Evolutionary conservation across 2,113 vertebrate genomes (phyloP), one percentile per base, ranked within the genome.

Genomic region (Trogon surrucura): DNA sequence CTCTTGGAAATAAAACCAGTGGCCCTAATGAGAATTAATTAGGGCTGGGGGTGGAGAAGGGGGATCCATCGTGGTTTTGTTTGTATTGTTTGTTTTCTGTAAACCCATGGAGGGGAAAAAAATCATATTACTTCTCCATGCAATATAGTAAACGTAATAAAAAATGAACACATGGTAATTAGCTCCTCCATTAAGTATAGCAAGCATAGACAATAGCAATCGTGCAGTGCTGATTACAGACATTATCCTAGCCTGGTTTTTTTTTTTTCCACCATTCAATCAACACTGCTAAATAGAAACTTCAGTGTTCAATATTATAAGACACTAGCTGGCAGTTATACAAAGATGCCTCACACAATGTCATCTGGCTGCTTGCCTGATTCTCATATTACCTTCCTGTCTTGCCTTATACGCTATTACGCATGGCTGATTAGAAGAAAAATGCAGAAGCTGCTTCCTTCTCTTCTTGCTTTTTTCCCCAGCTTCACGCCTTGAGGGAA

Each of bases 291-390:
- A 95, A 96, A 97, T 95, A 97, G 95, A 96, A 97, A 96, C 92
- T 95, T 96, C 94, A 93, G 91, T 97, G 95, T 96, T 96, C 95
- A 91, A 95, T 96, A 97, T 97, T 96, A 95, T 92, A 96, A 96
- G 95, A 96, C 95, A 94, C 87, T 91, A 97, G 92, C 95, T 97
- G 95, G 96, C 96, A 97, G 95, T 96, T 95, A 96, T 88, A 96
- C 95, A 97, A 96, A 96, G 95, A 97, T 96, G 96, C 93, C 94
- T 96, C 96, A 96, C 92, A 96, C 95, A 95, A 96, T 96, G 95
- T 97, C 93, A 96, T 93, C 95, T 97, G 95, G 97, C 97, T 96
- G 89, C 82, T 88, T 97, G 95, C 95, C 97, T 94, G 95, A 89
- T 96, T 96, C 95, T 97, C 92, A 45, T 96, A 95, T 96, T 96